Conservation (phyloP, 2,113 vertebrate species). For the Phyllostomus hastatus region DNA sequence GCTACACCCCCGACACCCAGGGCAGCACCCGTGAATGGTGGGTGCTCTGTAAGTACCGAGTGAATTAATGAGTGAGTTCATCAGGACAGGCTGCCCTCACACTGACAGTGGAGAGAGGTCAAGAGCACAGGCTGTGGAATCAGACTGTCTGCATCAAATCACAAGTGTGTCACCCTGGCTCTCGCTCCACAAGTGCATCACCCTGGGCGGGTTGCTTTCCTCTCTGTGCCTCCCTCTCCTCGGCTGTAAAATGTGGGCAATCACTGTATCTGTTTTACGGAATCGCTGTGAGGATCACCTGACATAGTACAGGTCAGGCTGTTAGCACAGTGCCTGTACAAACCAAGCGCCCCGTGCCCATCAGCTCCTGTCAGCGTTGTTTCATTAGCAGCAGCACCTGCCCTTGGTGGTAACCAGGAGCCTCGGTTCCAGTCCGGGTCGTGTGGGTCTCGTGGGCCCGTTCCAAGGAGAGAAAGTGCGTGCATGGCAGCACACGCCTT, state of each 20-base stretch:
- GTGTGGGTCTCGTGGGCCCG: neutral
- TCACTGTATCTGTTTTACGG: neutral
- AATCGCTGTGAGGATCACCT: neutral
- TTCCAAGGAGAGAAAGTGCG: neutral
- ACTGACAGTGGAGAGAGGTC: neutral
- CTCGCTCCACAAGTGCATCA: too few species aligned
- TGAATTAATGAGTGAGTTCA: neutral
- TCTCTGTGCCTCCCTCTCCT: neutral
- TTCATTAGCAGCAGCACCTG: neutral
- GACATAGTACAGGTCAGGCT: neutral
- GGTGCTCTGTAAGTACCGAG: neutral
- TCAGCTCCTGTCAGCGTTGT: neutral
- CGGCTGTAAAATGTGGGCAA: neutral
- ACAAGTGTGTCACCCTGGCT: neutral
- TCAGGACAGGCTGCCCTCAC: neutral
- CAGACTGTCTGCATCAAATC: neutral
- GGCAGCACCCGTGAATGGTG: neutral
- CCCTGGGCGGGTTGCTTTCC: neutral
- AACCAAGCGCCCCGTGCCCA: neutral
- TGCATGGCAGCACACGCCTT: neutral
- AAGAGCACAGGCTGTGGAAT: neutral
- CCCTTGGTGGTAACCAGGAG: neutral
- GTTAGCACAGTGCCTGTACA: neutral
- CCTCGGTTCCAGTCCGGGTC: neutral
- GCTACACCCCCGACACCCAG: neutral